phyloP scores from a whole-genome alignment of 2,797 vertebrate species.

The Rhynchotus rufescens region DNA sequence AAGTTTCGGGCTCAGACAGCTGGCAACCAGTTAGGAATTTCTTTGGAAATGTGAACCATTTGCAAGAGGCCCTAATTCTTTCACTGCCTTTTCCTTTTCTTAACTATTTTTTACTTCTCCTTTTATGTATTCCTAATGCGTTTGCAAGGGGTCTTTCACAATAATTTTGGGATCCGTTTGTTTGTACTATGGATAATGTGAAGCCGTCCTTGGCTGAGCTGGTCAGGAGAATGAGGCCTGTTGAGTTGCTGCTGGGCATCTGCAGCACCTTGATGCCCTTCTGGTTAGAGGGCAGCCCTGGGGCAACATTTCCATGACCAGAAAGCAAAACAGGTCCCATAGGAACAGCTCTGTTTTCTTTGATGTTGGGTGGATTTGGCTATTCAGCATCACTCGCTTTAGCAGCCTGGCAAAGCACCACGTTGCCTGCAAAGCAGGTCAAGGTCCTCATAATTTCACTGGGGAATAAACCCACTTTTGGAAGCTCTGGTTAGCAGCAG shows the following conservation, averaged over 20 bases:
- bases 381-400: constrained; percentile 37
- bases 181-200: neutral
- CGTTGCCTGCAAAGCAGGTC: constrained; percentile 39
- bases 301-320: constrained; percentile 35
- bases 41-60: constrained; percentile 45
- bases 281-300: constrained; percentile 31
- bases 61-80: constrained; percentile 37
- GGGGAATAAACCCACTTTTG: constrained; percentile 51
- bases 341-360: constrained; percentile 53
- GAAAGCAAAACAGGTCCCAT: constrained; percentile 24
- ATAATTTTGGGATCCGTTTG: neutral
- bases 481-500: constrained; percentile 45
- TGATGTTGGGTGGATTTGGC: constrained; percentile 60
- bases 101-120: constrained; percentile 20
- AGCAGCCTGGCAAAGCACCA: constrained; percentile 46
- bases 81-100: constrained; percentile 24
- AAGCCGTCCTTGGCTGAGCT: neutral
- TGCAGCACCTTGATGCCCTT: neutral
- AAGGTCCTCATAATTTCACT: constrained; percentile 25
- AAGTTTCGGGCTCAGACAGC: constrained; percentile 67
- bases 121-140: neutral
- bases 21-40: constrained; percentile 65
- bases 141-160: neutral
- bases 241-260: neutral
- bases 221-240: neutral